These are phyloP conservation scores for Trachelus tabidus DNA, from an alignment of 2,888 invertebrate species.

Conservation along the genomic window DNA sequence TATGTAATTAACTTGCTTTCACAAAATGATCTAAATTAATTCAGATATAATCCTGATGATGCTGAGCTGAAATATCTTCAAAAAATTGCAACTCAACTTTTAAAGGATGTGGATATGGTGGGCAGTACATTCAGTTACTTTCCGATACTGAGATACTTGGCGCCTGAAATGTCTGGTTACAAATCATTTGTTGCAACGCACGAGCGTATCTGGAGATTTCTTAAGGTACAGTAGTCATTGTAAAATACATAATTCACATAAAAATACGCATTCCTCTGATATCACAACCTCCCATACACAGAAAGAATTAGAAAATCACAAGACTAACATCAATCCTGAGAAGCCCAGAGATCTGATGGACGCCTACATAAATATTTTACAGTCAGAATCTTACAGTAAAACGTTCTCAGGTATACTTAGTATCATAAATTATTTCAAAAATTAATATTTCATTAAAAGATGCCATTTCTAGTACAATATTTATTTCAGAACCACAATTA, in stretches of 20 bases:
- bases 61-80: constrained; percentile 77
- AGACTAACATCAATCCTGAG: constrained; percentile 71
- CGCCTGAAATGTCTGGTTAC: constrained; percentile 83
- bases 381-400: constrained; percentile 70
- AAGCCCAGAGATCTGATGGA: constrained; percentile 85
- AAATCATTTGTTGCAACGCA: constrained; percentile 79
- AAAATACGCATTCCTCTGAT: background rate
- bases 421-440: background rate
- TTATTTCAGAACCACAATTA: constrained; percentile 78
- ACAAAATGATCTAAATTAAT: background rate
- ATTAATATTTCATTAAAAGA: background rate
- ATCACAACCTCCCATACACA: constrained; percentile 29
- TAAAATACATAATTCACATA: constrained; percentile 14
- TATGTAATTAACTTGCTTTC: background rate
- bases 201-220: constrained; percentile 77
- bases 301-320: constrained; percentile 79
- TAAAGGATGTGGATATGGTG: constrained; percentile 83
- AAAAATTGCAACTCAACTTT: constrained; percentile 76
- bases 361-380: constrained; percentile 78
- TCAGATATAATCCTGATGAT: constrained; percentile 78
- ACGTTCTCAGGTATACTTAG: constrained; percentile 63
- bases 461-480: constrained; percentile 47
- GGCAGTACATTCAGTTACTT: constrained; percentile 85
- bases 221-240: constrained; percentile 63
- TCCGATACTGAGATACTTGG: constrained; percentile 76